phyloP scores from a whole-genome alignment of 1,140 invertebrate genomes.

The Leptonema lineaticorne region DNA sequence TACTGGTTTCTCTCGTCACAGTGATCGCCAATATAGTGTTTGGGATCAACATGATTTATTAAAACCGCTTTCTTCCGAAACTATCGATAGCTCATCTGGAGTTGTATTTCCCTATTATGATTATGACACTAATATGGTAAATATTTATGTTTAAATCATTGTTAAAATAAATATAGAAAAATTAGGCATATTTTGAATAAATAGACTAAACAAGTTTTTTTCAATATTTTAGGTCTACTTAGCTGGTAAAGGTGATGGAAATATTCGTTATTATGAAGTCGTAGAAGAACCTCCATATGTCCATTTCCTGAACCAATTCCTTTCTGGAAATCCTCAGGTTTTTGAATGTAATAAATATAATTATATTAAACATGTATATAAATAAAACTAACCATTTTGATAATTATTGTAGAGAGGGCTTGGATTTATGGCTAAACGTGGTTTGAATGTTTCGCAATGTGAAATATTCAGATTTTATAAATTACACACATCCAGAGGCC shows the following conservation, averaged over 20 bases:
- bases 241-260: constrained; percentile 83
- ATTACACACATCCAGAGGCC: constrained; percentile 80
- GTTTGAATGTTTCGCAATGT: constrained; percentile 76
- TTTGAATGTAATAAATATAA: constrained; percentile 15
- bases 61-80: constrained; percentile 75
- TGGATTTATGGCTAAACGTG: constrained; percentile 91
- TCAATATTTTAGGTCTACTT: constrained; percentile 54
- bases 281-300: constrained; percentile 81
- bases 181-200: not conserved
- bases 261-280: constrained; percentile 93
- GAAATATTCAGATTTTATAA: constrained; percentile 93
- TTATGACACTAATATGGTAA: constrained; percentile 84
- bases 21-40: constrained; percentile 85
- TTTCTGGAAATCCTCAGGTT: constrained; percentile 84
- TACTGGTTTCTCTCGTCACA: constrained; percentile 87
- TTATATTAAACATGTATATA: constrained; percentile 20
- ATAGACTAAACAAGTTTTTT: not conserved
- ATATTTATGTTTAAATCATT: constrained; percentile 20
- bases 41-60: constrained; percentile 83
- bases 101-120: constrained; percentile 93
- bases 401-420: constrained; percentile 71
- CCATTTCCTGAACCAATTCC: constrained; percentile 88
- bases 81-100: constrained; percentile 89
- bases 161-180: not conserved
- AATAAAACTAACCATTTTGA: not conserved